Conservation (phyloP, 35 echinoderm and acorn worm genomes). For the Heliocidaris erythrogramma region DNA sequence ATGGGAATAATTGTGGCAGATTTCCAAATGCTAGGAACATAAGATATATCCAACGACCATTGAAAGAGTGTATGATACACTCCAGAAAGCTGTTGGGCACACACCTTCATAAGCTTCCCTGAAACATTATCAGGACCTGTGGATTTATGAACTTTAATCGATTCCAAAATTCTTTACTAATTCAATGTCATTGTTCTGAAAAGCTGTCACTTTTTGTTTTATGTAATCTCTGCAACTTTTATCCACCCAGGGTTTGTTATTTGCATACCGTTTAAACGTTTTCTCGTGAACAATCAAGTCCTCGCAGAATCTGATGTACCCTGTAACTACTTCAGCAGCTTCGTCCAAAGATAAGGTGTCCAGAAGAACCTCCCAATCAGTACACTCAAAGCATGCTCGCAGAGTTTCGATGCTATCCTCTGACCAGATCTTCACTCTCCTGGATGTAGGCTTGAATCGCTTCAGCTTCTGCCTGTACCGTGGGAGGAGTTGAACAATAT, state of each 20-base stretch:
- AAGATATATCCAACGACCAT: too few species aligned
- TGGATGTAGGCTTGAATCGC: not conserved
- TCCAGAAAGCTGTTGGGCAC: too few species aligned
- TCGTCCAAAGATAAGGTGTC: not conserved
- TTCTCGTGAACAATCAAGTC: not conserved
- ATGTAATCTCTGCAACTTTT: not conserved
- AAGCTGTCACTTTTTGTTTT: not conserved
- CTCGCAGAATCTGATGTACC: not conserved
- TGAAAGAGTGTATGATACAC: too few species aligned
- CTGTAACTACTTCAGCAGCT: not conserved
- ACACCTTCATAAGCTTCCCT: too few species aligned
- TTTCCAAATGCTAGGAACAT: too few species aligned
- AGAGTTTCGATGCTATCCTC: constrained; percentile 36
- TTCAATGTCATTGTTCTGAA: not conserved
- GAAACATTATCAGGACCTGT: too few species aligned
- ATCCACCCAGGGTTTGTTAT: not conserved
- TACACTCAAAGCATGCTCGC: constrained; percentile 48
- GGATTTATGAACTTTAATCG: too few species aligned
- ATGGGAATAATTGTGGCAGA: too few species aligned
- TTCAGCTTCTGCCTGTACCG: not conserved
- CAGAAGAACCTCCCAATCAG: constrained; percentile 30
- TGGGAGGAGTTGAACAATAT: constrained; percentile 37
- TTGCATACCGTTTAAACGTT: not conserved
- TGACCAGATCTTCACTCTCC: constrained; percentile 21
- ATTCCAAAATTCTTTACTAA: not conserved